phyloP scores from a whole-genome alignment of 2,113 vertebrate species.

The Carassius gibelio region DNA sequence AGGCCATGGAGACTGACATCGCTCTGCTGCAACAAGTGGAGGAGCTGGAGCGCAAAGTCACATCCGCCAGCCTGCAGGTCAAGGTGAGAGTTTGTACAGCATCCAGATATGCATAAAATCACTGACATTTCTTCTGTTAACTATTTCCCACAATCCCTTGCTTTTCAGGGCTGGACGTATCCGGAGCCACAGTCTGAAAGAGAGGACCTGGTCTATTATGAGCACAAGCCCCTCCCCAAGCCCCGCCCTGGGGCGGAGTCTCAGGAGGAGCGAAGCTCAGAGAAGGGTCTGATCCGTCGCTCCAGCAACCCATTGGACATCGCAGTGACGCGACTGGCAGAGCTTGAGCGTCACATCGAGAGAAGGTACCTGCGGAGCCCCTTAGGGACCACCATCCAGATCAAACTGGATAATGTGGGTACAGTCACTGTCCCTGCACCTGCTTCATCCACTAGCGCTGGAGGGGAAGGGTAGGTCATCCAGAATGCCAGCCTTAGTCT shows the following conservation, averaged over 20 bases:
- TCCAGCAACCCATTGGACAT: constrained; percentile 99
- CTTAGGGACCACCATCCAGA: constrained; percentile 99
- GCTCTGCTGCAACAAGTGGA: constrained; percentile 95
- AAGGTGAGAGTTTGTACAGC: constrained; percentile 79
- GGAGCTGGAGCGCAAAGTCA: constrained; percentile 95
- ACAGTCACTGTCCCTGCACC: constrained; percentile 99
- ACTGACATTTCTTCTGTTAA: not conserved
- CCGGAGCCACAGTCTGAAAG: constrained; percentile 94
- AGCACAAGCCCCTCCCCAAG: constrained; percentile 91
- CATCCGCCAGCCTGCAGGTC: constrained; percentile 95
- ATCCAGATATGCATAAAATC: not conserved
- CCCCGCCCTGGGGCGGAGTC: constrained; percentile 77
- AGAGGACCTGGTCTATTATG: constrained; percentile 97
- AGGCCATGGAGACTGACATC: constrained; percentile 96
- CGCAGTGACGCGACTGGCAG: constrained; percentile 97
- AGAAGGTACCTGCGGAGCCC: constrained; percentile 99
- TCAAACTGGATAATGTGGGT: constrained; percentile 99
- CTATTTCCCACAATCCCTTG: constrained; percentile 19
- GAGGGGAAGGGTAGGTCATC: constrained; percentile 99
- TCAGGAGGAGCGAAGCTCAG: constrained; percentile 80
- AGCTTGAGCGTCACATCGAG: constrained; percentile 99
- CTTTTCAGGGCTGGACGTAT: constrained; percentile 91
- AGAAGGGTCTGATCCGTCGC: constrained; percentile 87
- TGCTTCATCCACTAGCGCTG: constrained; percentile 99
- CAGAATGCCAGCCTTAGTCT: constrained; percentile 91